Base-by-base conservation (phyloP, 2,113 vertebrate species). In the Sminthopsis crassicaudata region DNA sequence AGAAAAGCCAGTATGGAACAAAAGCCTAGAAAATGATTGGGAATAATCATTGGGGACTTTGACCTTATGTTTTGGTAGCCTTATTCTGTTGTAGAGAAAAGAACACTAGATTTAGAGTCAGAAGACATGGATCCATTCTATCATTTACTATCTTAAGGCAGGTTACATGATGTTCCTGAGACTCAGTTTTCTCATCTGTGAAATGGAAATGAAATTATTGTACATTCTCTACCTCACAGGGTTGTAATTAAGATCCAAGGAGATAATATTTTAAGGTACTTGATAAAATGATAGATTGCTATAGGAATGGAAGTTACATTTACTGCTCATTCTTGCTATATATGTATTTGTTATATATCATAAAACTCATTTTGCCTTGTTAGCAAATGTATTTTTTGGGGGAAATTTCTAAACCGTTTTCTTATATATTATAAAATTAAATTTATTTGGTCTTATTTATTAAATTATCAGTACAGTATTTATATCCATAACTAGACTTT, bases 401-500 rank as follows among this genome's bases (percentile, higher is more conserved):
- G 53, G 14, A 51, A 91, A 25, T 90, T 96, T 92, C 52, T 9
- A 8, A 22, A 50, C 53, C 92, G 4, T 88, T 96, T 30, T 46
- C 91, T 93, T 54, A 48, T 90, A 3, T 16, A 53, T 27, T 51
- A 57, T 89, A 48, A 91, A 91, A 53, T 54, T 89, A 55, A 10
- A 1, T 50, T 95, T 84, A 16, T 84, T 6, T 4, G 42, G 46
- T 94, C 92, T 53, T 91, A 94, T 89, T 94, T 94, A 92, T 76
- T 91, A 92, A 84, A 84, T 7, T 1, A 2, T 91, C 27, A 50
- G 10, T 91, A 52, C 12, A 51, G 53, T 94, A 53, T 92, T 90
- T 94, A 27, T 91, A 84, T 88, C 76, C 91, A 14, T 92, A 95
- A 92, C 54, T 50, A 95, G 53, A 95, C 53, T 46, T 53, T 96